Base-by-base conservation (phyloP, 2,888 invertebrate species). In the Chironomus tentans region DNA sequence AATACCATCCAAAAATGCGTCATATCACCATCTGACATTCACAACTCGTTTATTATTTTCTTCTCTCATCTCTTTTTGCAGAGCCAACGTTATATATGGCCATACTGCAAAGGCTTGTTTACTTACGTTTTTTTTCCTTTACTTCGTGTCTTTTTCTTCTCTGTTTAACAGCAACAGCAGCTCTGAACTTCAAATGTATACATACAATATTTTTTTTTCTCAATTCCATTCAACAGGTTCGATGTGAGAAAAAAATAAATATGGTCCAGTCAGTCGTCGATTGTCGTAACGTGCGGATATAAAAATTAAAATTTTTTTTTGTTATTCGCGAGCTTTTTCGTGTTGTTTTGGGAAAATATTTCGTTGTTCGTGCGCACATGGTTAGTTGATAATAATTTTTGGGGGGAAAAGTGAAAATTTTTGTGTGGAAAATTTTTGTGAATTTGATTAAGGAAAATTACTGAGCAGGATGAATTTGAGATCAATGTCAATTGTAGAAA, bases 241-340 rank as follows among this genome's bases (percentile, higher is more conserved):
- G 61, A 73, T 62, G 72, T 71, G 71, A 71, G 38, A 70, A 70
- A 62, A 65, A 21, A 65, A 24, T 24, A 24, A 65, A 65, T 65
- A 73, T 73, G 72, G 72, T 62, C 72, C 72, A 68, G 38, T 28
- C 68, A 62, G 62, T 61, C 62, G 72, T 73, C 61, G 62, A 73
- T 73, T 62, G 72, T 62, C 56, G 62, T 73, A 61, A 46, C 72
- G 72, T 73, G 61, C 72, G 72, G 72, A 73, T 73, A 46, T 73
- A 73, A 73, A 71, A 73, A 38, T 56, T 61, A 72, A 61, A 22
- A 65, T 24, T 24, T 65, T 21, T 24, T 21, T 65, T 65, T 21
- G n/a, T 56, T 56, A 6, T 18, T 56, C 18, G 56, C 18, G 24
- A 13, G 65, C 65, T 21, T 24, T 65, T 65, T 62, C 62, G 21